Evolutionary conservation across 2,888 invertebrate genomes (phyloP).

Genomic region (Himalopsyche tibetana): DNA sequence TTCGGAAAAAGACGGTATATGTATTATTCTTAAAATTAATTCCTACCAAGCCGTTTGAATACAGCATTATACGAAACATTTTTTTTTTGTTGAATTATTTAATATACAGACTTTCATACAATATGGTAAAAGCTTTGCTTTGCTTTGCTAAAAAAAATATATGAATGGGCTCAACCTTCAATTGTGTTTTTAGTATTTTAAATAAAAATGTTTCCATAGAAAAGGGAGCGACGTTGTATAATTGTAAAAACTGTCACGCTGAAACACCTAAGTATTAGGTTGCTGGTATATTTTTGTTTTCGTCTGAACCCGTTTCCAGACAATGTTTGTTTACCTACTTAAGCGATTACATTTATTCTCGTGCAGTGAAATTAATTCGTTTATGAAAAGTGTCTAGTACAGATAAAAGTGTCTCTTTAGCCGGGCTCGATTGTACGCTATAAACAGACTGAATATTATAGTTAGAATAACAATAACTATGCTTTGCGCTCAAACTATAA

Average conservation of each 20-base stretch:
- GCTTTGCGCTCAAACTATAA: no score
- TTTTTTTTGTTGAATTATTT: no score
- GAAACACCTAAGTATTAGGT: not conserved
- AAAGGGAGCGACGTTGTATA: not conserved
- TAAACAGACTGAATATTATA: no score
- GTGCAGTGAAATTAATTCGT: conserved; percentile 8
- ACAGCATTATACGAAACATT: no score
- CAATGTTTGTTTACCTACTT: not conserved
- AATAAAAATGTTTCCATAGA: not conserved
- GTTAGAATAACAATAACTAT: no score
- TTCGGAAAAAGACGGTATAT: no score
- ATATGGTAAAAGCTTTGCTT: no score
- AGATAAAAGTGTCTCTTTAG: not conserved
- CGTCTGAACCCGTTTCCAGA: not conserved
- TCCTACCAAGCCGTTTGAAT: no score
- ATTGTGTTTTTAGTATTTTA: not conserved
- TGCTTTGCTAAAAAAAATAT: no score
- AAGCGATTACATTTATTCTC: conserved; percentile 9
- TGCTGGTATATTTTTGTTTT: conserved; percentile 1
- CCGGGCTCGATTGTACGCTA: no score
- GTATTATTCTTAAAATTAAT: no score
- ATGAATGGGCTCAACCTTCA: not conserved
- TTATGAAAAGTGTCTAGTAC: conserved; percentile 1
- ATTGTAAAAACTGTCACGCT: not conserved
- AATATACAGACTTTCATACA: no score